phyloP scores from a whole-genome alignment of 1,140 invertebrate species.

The Brachionus angularis region DNA sequence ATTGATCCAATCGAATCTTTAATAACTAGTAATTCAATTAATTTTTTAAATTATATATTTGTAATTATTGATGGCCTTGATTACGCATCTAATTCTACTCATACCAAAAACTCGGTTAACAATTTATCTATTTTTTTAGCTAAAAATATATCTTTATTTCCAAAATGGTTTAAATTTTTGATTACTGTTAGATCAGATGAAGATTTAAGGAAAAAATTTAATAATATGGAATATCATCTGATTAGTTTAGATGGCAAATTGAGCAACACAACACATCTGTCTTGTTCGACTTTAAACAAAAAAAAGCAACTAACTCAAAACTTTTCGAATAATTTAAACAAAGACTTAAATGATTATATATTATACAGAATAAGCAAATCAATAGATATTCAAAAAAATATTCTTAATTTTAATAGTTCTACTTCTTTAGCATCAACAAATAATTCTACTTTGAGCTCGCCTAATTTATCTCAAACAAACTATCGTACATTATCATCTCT shows the following conservation, averaged over 20 bases:
- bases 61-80: conserved; percentile 28
- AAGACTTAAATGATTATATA: conserved; percentile 81
- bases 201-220: neutral
- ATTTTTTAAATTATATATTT: neutral
- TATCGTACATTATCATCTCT: no score
- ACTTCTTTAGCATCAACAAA: conserved; percentile 55
- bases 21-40: neutral
- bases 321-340: conserved; percentile 49
- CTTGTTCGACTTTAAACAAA: no score
- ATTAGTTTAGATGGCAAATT: conserved; percentile 65
- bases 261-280: no score
- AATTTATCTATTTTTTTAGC: neutral
- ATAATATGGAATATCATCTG: conserved; percentile 44
- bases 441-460: no score
- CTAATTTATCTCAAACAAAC: no score
- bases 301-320: no score
- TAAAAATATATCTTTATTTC: conserved; percentile 15
- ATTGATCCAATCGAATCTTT: conserved; percentile 18
- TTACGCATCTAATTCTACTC: neutral
- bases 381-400: conserved; percentile 74
- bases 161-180: conserved; percentile 40
- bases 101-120: neutral
- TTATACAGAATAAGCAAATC: conserved; percentile 73
- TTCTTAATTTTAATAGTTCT: conserved; percentile 63
- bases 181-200: conserved; percentile 1